These are phyloP conservation scores for Leucophenga maculata DNA, from an alignment of 2,888 invertebrate genomes.

Conservation along the genomic window DNA sequence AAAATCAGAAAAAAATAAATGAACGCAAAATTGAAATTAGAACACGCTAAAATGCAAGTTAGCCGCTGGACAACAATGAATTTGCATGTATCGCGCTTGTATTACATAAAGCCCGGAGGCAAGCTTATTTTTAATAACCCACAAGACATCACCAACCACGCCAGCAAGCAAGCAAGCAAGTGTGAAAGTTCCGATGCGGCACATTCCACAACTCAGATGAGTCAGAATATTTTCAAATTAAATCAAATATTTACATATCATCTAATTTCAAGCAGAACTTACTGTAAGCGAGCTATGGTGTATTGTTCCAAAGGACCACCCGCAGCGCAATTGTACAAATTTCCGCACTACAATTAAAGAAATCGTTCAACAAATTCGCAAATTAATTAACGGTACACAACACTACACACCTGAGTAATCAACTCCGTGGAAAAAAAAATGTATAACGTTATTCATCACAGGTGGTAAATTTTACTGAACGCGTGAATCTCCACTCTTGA, in stretches of 20 bases:
- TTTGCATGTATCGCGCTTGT: conserved; percentile 49
- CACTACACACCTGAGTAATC: conserved; percentile 18
- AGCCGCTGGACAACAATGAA: conserved; percentile 45
- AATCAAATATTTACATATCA: no score
- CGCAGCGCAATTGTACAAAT: conserved; percentile 11
- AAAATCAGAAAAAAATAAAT: not conserved
- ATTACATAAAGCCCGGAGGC: conserved; percentile 20
- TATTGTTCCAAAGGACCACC: not conserved
- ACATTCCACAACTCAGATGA: not conserved
- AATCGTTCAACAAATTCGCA: conserved; percentile 20
- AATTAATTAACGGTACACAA: conserved; percentile 24
- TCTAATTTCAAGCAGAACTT: not conserved
- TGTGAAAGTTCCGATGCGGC: conserved; percentile 17
- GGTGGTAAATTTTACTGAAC: conserved; percentile 56
- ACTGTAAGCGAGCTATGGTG: not conserved
- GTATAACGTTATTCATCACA: conserved; percentile 67
- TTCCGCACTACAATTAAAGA: conserved; percentile 11
- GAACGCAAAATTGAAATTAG: conserved; percentile 56
- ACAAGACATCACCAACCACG: not conserved
- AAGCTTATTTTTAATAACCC: not conserved
- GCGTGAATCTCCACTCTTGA: conserved; percentile 8
- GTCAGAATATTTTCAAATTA: no score
- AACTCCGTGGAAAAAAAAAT: conserved; percentile 25
- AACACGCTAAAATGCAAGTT: conserved; percentile 60
- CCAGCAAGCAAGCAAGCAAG: not conserved